Conservation (phyloP, 2,113 vertebrate species). For the Corynorhinus townsendii region DNA sequence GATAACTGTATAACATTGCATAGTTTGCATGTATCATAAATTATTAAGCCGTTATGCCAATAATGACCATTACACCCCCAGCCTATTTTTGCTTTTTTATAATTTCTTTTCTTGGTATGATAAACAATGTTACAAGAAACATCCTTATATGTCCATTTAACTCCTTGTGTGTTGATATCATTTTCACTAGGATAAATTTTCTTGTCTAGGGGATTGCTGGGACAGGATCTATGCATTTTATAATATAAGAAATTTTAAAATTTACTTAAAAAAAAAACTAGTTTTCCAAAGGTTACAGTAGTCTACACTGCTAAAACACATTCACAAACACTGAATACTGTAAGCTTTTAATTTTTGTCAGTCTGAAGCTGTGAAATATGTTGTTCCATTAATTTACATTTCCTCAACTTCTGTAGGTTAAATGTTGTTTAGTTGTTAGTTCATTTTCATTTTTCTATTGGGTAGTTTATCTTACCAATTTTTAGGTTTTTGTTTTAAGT, state of each 20-base stretch:
- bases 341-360: constrained; percentile 19
- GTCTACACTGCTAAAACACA: background rate
- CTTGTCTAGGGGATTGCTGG: background rate
- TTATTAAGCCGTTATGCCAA: background rate
- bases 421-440: background rate
- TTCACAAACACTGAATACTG: background rate
- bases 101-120: background rate
- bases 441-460: constrained; percentile 19
- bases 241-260: constrained; percentile 29
- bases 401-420: constrained; percentile 1
- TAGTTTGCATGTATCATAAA: background rate
- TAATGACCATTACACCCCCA: background rate
- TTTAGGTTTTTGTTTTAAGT: background rate
- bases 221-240: background rate
- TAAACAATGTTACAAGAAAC: background rate
- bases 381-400: background rate
- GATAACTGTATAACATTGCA: background rate
- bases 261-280: background rate
- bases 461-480: background rate
- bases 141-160: background rate
- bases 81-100: background rate
- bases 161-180: background rate
- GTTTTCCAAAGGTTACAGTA: background rate
- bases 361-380: constrained; percentile 19
- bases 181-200: background rate